Evolutionary conservation across 1,140 invertebrate genomes (phyloP), one percentile per base, ranked within the genome.

Genomic region (Ylistrum balloti): DNA sequence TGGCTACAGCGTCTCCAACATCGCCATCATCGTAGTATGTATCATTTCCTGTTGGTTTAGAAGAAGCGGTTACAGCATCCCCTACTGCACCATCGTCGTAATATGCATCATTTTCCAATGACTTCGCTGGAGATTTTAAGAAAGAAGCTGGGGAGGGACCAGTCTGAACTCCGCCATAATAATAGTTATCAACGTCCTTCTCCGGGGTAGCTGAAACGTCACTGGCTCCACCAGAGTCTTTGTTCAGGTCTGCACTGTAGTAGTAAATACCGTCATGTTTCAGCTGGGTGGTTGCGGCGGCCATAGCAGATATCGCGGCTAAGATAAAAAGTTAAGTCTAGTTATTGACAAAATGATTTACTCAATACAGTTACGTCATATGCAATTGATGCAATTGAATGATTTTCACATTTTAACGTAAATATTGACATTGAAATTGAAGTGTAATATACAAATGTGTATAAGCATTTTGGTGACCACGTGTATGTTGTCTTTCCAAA

Each of bases 241-340:
- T 74, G 1, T 74, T 28, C 5, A 74, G 56, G 56, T 74, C 56
- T 74, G 22, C n/a, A 28, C 56, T 74, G 11, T 74, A 74, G n/a
- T 74, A 74, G 22, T 74, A 74, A 28, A 74, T 74, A 22, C 56
- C 56, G 17, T 74, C 56, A 74, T 74, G 56, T n/a, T 74, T 74
- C 11, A 74, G 56, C n/a, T n/a, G 56, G 15, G 56, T 74, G 5
- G 56, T 74, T 0, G 56, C 56, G 0, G 56, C 56, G 3, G 56
- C 56, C 56, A 74, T 74, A 5, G 56, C 56, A 5, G 56, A 74
- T 74, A 74, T 74, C 0, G 56, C 56, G 17, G 56, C 56, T 74
- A n/a, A 1, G 20, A 45, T 17, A 45, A 17, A 13, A 45, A 13
- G 1, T 45, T 45, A 45, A 45, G 17, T 45, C 17, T n/a, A n/a